Base-by-base conservation (phyloP, 2,797 vertebrate species). In the Buceros bicornis region DNA sequence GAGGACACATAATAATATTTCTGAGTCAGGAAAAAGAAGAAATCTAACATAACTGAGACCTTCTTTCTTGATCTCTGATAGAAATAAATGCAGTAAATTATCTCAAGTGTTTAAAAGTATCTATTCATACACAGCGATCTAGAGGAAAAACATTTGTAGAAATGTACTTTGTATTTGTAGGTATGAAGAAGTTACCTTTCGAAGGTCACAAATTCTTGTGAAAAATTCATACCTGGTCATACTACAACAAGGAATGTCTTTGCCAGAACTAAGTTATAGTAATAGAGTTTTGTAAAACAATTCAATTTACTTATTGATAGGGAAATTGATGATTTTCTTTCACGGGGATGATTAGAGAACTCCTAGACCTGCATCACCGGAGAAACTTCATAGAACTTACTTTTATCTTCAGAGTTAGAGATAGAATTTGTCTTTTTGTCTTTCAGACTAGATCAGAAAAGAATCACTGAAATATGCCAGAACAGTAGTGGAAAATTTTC, bases 91-190 rank as follows among this genome's bases (percentile, higher is more conserved):
- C 15, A 57, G 3, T 48, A 69, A 53, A 13, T 2, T 56, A 13
- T 57, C 31, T 51, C 0, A 0, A 47, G 21, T 4, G 1, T 73
- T 42, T 33, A 69, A 31, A 81, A 69, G 3, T n/a, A 33, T 35
- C 31, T 80, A 13, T 72, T 35, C 6, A 35, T 42, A 69, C 11
- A 19, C 13, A 11, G 10, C 8, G 64, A 51, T 60, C 31, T n/a
- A 33, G 26, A 66, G 24, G 17, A 53, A 78, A 67, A 67, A 43
- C 10, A 19, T 24, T 40, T 45, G 9, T 14, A 67, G 54, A 71
- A 50, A 40, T n/a, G 2, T 35, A 21, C 5, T 8, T 89, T n/a
- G 8, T 28, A 31, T 22, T 33, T 48, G 6, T 28, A 76, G 9
- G 7, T 26, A n/a, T 47, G 48, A 76, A 82, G 48, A 26, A 45